Percentiles rank a stretch among this genome's conserved stretches.
phyloP scores from a whole-genome alignment of 2,113 vertebrate genomes.

The Penelope pileata region DNA sequence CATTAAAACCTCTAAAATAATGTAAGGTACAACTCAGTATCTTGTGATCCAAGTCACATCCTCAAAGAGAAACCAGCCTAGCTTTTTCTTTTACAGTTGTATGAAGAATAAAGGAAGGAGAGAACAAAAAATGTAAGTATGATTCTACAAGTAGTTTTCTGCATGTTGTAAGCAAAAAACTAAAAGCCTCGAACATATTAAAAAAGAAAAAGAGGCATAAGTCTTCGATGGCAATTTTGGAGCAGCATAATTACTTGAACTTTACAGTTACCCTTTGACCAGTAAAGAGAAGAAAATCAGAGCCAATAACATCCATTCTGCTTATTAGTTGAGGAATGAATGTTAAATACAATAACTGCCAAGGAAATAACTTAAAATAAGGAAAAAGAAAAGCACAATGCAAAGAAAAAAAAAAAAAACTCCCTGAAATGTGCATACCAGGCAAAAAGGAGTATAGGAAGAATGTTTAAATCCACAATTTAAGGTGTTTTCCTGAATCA shows the following conservation, averaged over 20 bases:
- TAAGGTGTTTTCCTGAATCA: background rate
- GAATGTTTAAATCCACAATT: conserved; percentile 8
- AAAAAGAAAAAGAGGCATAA: background rate
- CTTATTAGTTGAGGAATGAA: background rate
- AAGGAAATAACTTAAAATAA: background rate
- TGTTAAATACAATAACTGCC: background rate
- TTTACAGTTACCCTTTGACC: background rate
- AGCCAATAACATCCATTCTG: background rate
- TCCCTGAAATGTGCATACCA: background rate
- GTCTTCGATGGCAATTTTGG: background rate
- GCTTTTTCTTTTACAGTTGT: background rate
- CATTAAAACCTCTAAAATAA: background rate
- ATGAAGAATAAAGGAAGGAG: background rate
- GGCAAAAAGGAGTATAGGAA: background rate
- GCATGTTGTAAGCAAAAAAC: background rate
- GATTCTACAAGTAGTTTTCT: background rate
- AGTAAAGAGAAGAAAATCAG: background rate
- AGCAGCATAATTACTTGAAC: background rate
- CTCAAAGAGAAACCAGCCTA: background rate
- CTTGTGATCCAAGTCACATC: background rate
- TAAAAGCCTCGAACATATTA: background rate
- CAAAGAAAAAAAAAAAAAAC: background rate
- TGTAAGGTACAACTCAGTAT: background rate
- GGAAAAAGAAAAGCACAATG: background rate
- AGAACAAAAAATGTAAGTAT: background rate